Conservation (phyloP, 2,888 invertebrate genomes). For the Chaitophorus viminalis region DNA sequence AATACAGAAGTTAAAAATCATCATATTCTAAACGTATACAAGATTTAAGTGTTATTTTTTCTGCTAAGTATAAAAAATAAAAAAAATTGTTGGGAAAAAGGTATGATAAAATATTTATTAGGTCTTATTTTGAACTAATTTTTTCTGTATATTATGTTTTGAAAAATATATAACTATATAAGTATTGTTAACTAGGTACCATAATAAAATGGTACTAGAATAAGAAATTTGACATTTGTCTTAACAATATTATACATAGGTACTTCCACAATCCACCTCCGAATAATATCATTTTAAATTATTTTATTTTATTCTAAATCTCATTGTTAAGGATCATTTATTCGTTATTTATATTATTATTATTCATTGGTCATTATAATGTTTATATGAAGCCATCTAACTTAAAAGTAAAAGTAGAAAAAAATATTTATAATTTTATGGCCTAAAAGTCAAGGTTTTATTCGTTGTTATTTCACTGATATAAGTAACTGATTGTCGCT, state of each 20-base stretch:
- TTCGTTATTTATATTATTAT: too few species aligned
- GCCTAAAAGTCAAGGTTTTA: background rate
- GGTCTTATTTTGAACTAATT: too few species aligned
- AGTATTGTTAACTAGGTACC: too few species aligned
- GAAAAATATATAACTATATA: too few species aligned
- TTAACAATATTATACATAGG: background rate
- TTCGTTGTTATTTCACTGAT: background rate
- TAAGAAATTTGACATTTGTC: background rate
- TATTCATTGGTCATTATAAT: background rate
- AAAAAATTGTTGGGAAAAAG: too few species aligned
- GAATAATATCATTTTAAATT: background rate
- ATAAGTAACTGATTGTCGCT: background rate
- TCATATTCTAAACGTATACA: background rate
- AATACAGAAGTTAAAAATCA: background rate
- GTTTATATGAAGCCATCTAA: too few species aligned
- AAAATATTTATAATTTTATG: too few species aligned
- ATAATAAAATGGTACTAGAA: background rate
- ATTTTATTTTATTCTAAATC: background rate
- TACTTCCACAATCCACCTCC: background rate
- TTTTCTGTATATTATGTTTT: too few species aligned
- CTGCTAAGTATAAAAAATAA: background rate
- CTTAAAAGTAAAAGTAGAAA: too few species aligned
- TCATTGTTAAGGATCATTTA: background rate
- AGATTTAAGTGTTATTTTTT: too few species aligned
- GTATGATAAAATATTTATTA: background rate